Percentiles rank a stretch among this genome's conserved stretches.
These are phyloP conservation scores for Steinernema scapterisci DNA, from an alignment of 2,888 invertebrate species.

Conservation along the genomic window DNA sequence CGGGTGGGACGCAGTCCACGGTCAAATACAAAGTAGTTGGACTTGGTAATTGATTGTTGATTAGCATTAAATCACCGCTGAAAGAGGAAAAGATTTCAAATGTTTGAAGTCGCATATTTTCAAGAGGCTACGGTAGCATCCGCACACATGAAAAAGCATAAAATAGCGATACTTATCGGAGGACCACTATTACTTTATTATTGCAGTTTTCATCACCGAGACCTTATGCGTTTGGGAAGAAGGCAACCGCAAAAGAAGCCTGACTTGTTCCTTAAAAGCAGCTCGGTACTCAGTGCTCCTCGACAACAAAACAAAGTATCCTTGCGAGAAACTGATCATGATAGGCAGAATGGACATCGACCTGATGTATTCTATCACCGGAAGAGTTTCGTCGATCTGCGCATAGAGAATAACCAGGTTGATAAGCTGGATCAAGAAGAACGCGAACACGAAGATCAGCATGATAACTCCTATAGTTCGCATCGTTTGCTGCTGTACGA, in stretches of 20 bases:
- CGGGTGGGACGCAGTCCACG: too few species aligned
- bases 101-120: too few species aligned
- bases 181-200: too few species aligned
- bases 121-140: too few species aligned
- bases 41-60: too few species aligned
- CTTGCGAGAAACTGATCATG: slow-evolving; percentile 47
- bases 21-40: too few species aligned
- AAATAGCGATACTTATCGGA: too few species aligned
- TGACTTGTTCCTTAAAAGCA: slow-evolving; percentile 41
- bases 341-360: not conserved
- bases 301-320: slow-evolving; percentile 51
- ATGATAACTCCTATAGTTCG: slow-evolving; percentile 1
- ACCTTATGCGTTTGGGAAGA: too few species aligned
- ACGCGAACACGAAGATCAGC: slow-evolving; percentile 9
- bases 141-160: too few species aligned
- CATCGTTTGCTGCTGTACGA: slow-evolving; percentile 1
- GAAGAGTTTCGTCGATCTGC: slow-evolving; percentile 1
- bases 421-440: not conserved
- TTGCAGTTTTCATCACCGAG: too few species aligned
- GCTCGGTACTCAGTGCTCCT: slow-evolving; percentile 47
- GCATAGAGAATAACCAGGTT: slow-evolving; percentile 15
- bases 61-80: too few species aligned
- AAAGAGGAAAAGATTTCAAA: too few species aligned
- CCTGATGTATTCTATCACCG: slow-evolving; percentile 10
- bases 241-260: not conserved